Evolutionary conservation across 2,888 invertebrate genomes (phyloP), one percentile per base, ranked within the genome.

Genomic region (Nipponacmea schrenckii): DNA sequence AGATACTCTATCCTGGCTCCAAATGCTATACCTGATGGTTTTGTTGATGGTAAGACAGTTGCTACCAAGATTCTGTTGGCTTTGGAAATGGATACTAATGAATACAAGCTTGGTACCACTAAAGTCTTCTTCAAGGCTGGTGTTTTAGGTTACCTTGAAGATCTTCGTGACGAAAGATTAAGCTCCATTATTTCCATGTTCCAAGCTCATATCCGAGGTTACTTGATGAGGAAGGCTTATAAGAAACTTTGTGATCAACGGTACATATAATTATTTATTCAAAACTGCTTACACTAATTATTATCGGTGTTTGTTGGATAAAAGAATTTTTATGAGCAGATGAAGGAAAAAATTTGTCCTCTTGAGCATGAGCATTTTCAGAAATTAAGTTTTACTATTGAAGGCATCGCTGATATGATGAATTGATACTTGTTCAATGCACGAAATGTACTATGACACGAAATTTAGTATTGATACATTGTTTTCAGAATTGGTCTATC

Each of bases 91-190:
- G 96, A 96, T 91, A 92, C 94, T 81, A 97, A 98, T 90, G 93
- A 93, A 90, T 98, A 96, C 92, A 94, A 96, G 91, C 94, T 97
- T 90, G 98, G 98, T 91, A 95, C 96, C 91, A 98, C 97, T 80
- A 98, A 98, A 95, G 97, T 97, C 94, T 99, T 99, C 96, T 98
- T 98, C 97, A 96, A 98, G 89, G 98, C 98, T 87, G 98, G 98
- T 93, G 96, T 98, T 91, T 92, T 98, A 93, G 98, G 98, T 95
- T 96, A 96, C 91, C 95, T 99, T 94, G 98, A 98, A 91, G 98
- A 98, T 91, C 92, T 98, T 91, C 96, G 98, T 93, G 98, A 98
- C 91, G 98, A 98, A 90, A 96, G 97, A 91, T 92, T 99, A 85
- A 79, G 86, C 91, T 96, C 96, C 92, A 97, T 98, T 90, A 94